A percentile compares a stretch with the other conserved stretches of the same genome.
These are phyloP conservation scores for Centropus unirufus DNA, from an alignment of 2,113 vertebrate species.

Conservation along the genomic window DNA sequence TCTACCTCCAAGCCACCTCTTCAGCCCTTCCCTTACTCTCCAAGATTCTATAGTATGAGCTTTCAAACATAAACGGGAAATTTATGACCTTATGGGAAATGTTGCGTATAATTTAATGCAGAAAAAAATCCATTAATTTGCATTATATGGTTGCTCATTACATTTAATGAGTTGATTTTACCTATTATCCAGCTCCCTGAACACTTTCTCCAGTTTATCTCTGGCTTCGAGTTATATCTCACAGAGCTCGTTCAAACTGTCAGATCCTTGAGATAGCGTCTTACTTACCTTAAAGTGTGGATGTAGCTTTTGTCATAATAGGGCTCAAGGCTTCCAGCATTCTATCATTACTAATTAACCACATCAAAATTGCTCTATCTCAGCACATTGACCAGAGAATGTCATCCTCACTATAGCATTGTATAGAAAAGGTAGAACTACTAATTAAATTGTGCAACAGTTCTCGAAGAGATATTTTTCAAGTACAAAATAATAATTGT, in stretches of 20 bases:
- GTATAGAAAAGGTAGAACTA: not conserved
- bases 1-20: not conserved
- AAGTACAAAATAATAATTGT: not conserved
- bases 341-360: conserved; percentile 17
- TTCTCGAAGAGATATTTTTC: conserved; percentile 6
- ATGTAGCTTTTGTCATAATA: not conserved
- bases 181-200: not conserved
- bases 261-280: not conserved
- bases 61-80: not conserved
- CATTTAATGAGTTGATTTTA: not conserved
- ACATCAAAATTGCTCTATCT: not conserved
- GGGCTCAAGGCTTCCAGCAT: not conserved
- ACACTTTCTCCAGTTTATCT: not conserved
- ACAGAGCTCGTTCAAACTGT: not conserved
- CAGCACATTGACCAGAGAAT: not conserved
- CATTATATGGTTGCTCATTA: not conserved
- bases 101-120: not conserved
- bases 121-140: not conserved
- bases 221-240: not conserved
- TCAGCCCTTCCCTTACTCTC: not conserved
- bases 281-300: not conserved
- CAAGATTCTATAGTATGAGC: not conserved
- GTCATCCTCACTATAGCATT: not conserved
- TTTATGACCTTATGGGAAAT: not conserved
- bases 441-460: not conserved